Base-by-base conservation (phyloP, 1,140 invertebrate genomes). In the Pseudachorutes palmiensis region DNA sequence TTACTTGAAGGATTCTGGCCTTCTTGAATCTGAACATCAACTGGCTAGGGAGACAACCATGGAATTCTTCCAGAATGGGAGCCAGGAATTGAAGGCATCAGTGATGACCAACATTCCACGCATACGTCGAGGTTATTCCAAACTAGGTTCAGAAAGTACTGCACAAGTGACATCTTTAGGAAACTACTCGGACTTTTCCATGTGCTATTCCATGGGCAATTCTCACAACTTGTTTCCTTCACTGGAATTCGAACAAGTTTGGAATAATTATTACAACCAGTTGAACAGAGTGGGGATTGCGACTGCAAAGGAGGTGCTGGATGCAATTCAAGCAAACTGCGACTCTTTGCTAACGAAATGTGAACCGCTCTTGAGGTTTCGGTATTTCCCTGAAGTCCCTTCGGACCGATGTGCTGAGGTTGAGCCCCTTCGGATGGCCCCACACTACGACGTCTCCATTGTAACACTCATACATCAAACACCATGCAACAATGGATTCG, bases 401-500 rank as follows among this genome's bases (percentile, higher is more conserved):
- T 5, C 5, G 55, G 5, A 5, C n/a, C 55, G 55, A 22, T 5
- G 5, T 5, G 55, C 55, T 29, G 55, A 58, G 55, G 24, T 12
- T 9, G 55, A 58, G 55, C 55, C 55, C 5, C 55, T 58, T 58
- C 55, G 55, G 22, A 58, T 58, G 55, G 55, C 55, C 24, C 28
- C 55, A 29, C 55, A 58, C 55, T 58, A 58, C 55, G 55, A 58
- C 55, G 12, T 58, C n/a, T 58, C 55, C 5, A 58, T 58, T 22
- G 22, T 58, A 29, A 58, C 55, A 9, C 55, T 58, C 22, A 58
- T 58, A 5, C 55, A 58, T 22, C 55, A 58, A 22, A 58, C 55
- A 22, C 55, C 55, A 24, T 58, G 55, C 24, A 29, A 22, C 5
- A 58, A 58, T 58, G 55, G 55, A 12, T 58, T 58, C 55, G 55